Base-by-base conservation (phyloP, 2,888 invertebrate genomes). In the Macrophya alboannulata region DNA sequence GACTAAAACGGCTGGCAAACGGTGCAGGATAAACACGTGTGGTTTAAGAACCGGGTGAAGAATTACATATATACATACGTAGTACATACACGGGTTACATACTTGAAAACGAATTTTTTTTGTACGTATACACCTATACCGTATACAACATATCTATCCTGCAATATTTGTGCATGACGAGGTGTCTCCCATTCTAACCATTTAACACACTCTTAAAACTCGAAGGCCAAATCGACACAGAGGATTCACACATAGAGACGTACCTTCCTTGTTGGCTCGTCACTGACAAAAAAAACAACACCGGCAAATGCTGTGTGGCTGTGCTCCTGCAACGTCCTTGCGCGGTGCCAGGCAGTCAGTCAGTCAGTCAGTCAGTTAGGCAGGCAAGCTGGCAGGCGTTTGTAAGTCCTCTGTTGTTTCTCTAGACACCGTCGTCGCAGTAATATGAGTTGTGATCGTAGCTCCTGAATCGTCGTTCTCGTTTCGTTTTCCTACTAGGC, bases 281-380 rank as follows among this genome's bases (percentile, higher is more conserved):
- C 37, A 68, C 68, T 68, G 62, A 55, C 31, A 31, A 31, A 31
- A 55, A 68, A 68, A 45, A 45, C 10, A 62, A 62, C 8, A 15
- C 43, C 40, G 72, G 72, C 45, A 45, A 45, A 74, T 43, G 45
- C 72, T 25, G 25, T 25, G 25, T 68, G 10, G n/a, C 62, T 71
- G 43, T 74, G 45, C 72, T 74, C 43, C 72, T 74, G 72, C 72
- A 21, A 43, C 72, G 72, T 74, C 72, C 72, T 74, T 74, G 72
- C 72, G 72, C 72, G 72, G 45, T 74, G 45, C 43, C 72, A 74
- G 31, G 10, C 72, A 37, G 68, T 10, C 68, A 37, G 68, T 37
- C 68, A 68, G 68, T 68, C 68, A 68, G 68, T 68, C 37, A 68
- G 68, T 68, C 68, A 68, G 37, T 31, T 25, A 68, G 68, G 12